These are phyloP conservation scores for Sciurus niger DNA, from an alignment of 2,113 vertebrate species.

Conservation along the genomic window DNA sequence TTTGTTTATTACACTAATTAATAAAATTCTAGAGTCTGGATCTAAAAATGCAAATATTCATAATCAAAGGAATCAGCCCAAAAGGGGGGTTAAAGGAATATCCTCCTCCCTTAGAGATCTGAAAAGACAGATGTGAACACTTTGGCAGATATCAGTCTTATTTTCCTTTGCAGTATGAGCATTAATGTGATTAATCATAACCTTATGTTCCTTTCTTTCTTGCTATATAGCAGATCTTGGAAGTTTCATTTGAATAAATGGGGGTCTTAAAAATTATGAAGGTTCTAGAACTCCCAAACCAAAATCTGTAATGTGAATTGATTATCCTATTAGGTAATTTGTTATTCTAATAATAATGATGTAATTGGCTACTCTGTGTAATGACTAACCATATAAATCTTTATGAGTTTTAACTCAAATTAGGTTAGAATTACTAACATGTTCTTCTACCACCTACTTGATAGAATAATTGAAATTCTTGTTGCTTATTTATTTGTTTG, in stretches of 20 bases:
- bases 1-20: constrained; percentile 17
- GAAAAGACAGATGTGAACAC: not conserved
- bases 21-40: not conserved
- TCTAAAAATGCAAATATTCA: constrained; percentile 31
- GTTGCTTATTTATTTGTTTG: not conserved
- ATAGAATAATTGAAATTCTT: not conserved
- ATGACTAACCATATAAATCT: not conserved
- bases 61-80: not conserved
- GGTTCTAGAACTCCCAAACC: not conserved
- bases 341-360: not conserved
- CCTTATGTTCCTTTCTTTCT: not conserved
- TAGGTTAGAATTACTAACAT: not conserved
- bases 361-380: not conserved
- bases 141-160: not conserved
- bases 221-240: not conserved
- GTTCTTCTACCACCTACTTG: not conserved
- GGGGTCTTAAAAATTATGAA: not conserved
- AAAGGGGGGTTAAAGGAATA: not conserved
- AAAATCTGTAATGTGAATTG: not conserved
- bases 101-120: not conserved
- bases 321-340: not conserved
- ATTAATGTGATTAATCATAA: not conserved
- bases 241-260: not conserved
- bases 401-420: not conserved
- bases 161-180: not conserved